Conservation (phyloP, 2,113 vertebrate species). For the Otis tarda region DNA sequence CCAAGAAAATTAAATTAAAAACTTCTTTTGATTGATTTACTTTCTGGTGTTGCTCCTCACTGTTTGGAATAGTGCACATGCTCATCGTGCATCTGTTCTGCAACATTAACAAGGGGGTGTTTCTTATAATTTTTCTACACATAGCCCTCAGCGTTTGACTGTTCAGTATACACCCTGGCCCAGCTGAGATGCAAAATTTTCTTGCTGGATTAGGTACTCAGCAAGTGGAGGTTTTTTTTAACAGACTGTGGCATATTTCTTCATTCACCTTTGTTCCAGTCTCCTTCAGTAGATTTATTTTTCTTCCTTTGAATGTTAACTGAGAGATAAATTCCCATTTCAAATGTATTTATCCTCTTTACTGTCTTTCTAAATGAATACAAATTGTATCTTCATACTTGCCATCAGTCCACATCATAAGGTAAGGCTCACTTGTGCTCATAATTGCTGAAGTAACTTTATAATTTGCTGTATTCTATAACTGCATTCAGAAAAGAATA, state of each 20-base stretch:
- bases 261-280: background rate
- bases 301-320: background rate
- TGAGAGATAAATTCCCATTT: constrained; percentile 11
- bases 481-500: background rate
- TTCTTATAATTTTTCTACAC: background rate
- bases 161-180: background rate
- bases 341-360: background rate
- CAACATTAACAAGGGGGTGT: background rate
- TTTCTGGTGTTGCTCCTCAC: background rate
- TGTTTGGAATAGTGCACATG: background rate
- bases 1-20: background rate
- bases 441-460: background rate
- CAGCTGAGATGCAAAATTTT: background rate
- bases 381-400: background rate
- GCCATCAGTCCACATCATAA: background rate
- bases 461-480: background rate
- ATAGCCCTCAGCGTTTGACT: background rate
- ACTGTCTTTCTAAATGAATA: background rate
- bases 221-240: background rate
- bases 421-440: background rate
- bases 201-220: background rate
- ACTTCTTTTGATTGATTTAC: background rate
- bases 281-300: background rate
- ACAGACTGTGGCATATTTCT: background rate
- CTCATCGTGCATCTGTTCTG: background rate